These are phyloP conservation scores for Leptodactylus fallax DNA, from an alignment of 2,797 vertebrate genomes.

Conservation along the genomic window DNA sequence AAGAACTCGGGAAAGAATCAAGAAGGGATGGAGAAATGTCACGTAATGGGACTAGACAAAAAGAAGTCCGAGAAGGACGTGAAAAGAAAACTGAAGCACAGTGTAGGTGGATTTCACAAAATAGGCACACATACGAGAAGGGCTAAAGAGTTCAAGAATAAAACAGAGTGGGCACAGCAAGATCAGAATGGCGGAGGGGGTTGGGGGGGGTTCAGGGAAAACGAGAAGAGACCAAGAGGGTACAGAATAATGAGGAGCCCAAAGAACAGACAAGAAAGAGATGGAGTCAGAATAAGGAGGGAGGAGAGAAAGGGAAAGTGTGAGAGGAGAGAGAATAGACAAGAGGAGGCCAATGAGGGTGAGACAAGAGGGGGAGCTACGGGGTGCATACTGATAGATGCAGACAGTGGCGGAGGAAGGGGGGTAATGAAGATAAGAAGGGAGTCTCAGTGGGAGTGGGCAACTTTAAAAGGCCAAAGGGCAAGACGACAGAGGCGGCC, in stretches of 20 bases:
- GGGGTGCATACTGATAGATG: constrained; percentile 10
- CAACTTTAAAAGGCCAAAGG: neutral
- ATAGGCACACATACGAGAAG: neutral
- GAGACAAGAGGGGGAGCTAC: constrained; percentile 21
- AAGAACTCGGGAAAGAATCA: neutral
- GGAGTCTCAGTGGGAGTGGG: neutral
- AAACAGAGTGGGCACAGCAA: neutral
- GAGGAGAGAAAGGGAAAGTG: constrained; percentile 2
- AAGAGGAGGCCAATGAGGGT: constrained; percentile 7
- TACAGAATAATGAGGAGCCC: constrained; percentile 10
- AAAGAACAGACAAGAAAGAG: neutral
- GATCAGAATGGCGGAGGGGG: neutral
- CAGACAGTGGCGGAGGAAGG: neutral
- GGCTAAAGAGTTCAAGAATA: neutral
- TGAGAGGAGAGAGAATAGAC: neutral
- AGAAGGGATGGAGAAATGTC: neutral
- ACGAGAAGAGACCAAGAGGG: neutral
- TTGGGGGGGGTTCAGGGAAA: neutral
- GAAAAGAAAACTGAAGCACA: too few relatives aligned
- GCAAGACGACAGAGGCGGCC: neutral
- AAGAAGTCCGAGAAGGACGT: neutral
- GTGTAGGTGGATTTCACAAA: neutral
- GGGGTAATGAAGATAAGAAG: neutral
- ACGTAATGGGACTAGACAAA: neutral
- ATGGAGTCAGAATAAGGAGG: constrained; percentile 5